phyloP scores from a whole-genome alignment of 2,888 invertebrate genomes.

The Odontocolon sp. region DNA sequence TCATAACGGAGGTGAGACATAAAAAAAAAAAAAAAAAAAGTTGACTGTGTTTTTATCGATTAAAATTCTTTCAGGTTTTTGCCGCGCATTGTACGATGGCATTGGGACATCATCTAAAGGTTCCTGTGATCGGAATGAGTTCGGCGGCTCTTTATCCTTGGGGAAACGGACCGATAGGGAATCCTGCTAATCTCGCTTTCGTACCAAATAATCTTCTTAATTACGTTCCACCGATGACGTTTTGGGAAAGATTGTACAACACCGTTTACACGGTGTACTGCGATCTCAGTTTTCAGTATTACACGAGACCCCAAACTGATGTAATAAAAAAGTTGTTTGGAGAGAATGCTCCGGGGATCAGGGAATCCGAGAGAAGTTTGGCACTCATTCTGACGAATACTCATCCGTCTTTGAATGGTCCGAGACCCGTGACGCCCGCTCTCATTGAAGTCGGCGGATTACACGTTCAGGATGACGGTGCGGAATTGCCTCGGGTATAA shows the following conservation, averaged over 20 bases:
- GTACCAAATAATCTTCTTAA: slow-evolving; percentile 63
- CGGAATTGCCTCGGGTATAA: slow-evolving; percentile 45
- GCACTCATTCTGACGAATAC: slow-evolving; percentile 82
- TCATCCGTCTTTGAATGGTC: slow-evolving; percentile 81
- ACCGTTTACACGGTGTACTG: slow-evolving; percentile 44
- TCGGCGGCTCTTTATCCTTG: slow-evolving; percentile 71
- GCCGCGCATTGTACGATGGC: slow-evolving; percentile 71
- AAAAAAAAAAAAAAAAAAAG: not conserved
- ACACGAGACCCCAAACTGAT: slow-evolving; percentile 60
- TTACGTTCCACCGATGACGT: slow-evolving; percentile 62
- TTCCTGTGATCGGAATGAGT: slow-evolving; percentile 70
- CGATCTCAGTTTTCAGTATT: slow-evolving; percentile 63
- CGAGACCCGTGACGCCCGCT: slow-evolving; percentile 80
- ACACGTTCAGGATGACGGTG: slow-evolving; percentile 79
- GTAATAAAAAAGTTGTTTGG: slow-evolving; percentile 68
- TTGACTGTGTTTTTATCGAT: not conserved
- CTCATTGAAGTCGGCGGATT: slow-evolving; percentile 83
- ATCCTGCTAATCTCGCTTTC: slow-evolving; percentile 71
- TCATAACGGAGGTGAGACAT: slow-evolving; percentile 64
- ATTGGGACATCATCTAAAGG: slow-evolving; percentile 68
- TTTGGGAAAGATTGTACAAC: slow-evolving; percentile 71
- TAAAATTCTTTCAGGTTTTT: slow-evolving; percentile 67
- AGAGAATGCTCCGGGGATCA: slow-evolving; percentile 74
- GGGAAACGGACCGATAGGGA: slow-evolving; percentile 67
- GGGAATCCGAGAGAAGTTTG: slow-evolving; percentile 80